Base-by-base conservation (phyloP, 2,888 invertebrate genomes). In the Metopia argyrocephala region DNA sequence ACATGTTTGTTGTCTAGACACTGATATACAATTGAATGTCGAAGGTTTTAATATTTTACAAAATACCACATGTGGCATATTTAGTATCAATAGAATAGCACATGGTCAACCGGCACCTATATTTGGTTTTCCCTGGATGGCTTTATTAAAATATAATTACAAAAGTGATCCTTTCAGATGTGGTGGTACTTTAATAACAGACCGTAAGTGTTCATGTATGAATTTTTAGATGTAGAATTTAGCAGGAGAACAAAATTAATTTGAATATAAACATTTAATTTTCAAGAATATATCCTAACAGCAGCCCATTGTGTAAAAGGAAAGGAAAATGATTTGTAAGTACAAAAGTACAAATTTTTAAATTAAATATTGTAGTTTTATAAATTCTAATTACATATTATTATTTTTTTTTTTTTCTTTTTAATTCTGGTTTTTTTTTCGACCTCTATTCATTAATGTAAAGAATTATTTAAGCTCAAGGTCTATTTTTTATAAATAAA, bases 101-200 rank as follows among this genome's bases (percentile, higher is more conserved):
- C 79, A 86, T 71, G 87, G 87, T 3, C 76, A 84, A 20, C 85
- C 85, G 69, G 88, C 87, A 2, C 83, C 84, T 21, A 73, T 87
- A 20, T 87, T 85, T 25, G 85, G 85, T 5, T 84, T 85, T 5
- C 88, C 87, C 4, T 87, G 87, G 88, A 88, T 87, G 87, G 85
- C 85, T 2, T 38, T 87, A 65, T 78, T 87, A 3, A 83, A 84
- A 2, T 87, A 88, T 57, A 75, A 82, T 7, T 84, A 76, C 9
- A 23, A 83, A 18, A 78, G 69, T 0, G 27, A 82, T 5, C 82
- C 83, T 3, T 87, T 84, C 23, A 85, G 85, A 0, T 88, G 88
- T 71, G 86, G 87, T n/a, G 87, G 86, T 5, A 83, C 87, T 1
- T 57, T 87, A 0, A 87, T 87, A 25, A 83, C 84, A 0, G 83